Conservation (phyloP, 2,888 invertebrate species). For the Thera britannica region DNA sequence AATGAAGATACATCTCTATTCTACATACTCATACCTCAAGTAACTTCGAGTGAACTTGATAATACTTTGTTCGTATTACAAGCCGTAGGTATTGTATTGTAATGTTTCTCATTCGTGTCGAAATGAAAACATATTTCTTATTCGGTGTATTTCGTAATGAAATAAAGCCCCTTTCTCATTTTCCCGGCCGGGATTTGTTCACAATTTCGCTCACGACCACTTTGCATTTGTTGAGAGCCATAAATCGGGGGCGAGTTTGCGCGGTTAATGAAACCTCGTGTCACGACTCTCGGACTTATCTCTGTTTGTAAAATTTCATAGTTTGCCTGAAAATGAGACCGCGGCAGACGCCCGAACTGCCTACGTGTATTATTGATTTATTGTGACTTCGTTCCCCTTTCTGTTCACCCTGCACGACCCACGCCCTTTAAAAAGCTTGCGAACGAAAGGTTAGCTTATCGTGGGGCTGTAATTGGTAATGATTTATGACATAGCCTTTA, state of each 20-base stretch:
- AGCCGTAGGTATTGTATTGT: slow-evolving; percentile 37
- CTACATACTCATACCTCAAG: neutral
- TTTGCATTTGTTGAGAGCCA: slow-evolving; percentile 60
- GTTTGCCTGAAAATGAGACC: slow-evolving; percentile 44
- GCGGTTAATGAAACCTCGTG: slow-evolving; percentile 69
- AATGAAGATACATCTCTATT: slow-evolving; percentile 28
- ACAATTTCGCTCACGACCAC: slow-evolving; percentile 64
- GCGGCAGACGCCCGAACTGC: slow-evolving; percentile 36
- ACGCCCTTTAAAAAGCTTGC: slow-evolving; percentile 51
- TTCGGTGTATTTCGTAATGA: slow-evolving; percentile 57
- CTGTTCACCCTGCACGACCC: slow-evolving; percentile 51
- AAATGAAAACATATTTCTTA: slow-evolving; percentile 60
- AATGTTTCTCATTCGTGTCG: slow-evolving; percentile 35
- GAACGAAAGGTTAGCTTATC: slow-evolving; percentile 46
- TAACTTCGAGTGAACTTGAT: slow-evolving; percentile 22
- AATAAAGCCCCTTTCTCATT: slow-evolving; percentile 63
- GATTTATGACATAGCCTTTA: slow-evolving; percentile 33
- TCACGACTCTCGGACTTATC: slow-evolving; percentile 62
- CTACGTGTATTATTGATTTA: slow-evolving; percentile 55
- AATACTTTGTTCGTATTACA: slow-evolving; percentile 34
- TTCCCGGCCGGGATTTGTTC: slow-evolving; percentile 62
- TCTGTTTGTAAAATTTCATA: slow-evolving; percentile 54
- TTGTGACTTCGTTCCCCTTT: slow-evolving; percentile 50
- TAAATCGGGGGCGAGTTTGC: slow-evolving; percentile 64
- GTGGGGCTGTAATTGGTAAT: slow-evolving; percentile 43